Percentiles rank a stretch among this genome's conserved stretches.
phyloP scores from a whole-genome alignment of 2,113 vertebrate genomes.

The Gnathonemus echidnorhynchus region DNA sequence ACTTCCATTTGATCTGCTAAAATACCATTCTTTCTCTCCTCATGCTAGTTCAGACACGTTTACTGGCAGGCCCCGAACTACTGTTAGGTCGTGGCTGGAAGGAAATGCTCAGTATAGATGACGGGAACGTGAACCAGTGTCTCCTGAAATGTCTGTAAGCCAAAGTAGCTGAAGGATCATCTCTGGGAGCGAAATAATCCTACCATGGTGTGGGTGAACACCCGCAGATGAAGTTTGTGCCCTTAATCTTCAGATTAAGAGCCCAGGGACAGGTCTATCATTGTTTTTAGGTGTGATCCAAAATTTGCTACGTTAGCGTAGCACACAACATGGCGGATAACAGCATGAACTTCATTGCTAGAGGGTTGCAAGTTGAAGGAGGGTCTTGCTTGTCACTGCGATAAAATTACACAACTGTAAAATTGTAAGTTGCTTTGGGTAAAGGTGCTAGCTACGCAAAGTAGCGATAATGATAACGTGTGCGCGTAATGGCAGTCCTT shows the following conservation, averaged over 20 bases:
- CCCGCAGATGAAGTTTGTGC: background rate
- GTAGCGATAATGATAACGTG: background rate
- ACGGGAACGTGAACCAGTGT: background rate
- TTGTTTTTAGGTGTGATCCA: background rate
- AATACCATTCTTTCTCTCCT: constrained; percentile 1
- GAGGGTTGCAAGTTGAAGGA: background rate
- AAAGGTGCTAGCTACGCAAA: background rate
- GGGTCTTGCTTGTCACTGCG: background rate
- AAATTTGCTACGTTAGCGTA: background rate
- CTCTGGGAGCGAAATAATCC: background rate
- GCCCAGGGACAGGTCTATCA: background rate
- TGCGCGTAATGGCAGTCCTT: background rate
- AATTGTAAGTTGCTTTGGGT: background rate
- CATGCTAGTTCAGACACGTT: constrained; percentile 13
- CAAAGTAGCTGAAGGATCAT: background rate
- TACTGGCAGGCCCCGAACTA: background rate
- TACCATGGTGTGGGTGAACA: background rate
- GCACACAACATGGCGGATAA: background rate
- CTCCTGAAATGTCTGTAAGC: background rate
- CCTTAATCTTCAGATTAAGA: background rate
- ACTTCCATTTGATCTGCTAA: constrained; percentile 7
- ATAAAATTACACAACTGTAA: background rate
- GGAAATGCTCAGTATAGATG: background rate
- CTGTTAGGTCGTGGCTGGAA: background rate
- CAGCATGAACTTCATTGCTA: background rate